Evolutionary conservation across 2,888 invertebrate genomes (phyloP), one percentile per base, ranked within the genome.

Genomic region (Catotricha subobsoleta): DNA sequence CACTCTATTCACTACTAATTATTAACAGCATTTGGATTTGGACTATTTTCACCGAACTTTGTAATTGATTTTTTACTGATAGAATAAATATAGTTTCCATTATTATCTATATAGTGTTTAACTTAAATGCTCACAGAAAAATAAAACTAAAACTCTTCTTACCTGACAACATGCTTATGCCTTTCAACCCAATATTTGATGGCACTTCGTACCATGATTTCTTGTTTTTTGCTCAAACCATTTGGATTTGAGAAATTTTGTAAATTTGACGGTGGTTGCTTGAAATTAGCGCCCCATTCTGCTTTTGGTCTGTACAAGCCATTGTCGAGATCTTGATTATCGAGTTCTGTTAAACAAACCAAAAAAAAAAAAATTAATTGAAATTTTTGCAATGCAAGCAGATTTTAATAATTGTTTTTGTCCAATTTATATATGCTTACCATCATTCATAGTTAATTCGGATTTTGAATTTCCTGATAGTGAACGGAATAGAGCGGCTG

Each of bases 121-220:
- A n/a, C n/a, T n/a, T n/a, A n/a, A n/a, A n/a, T n/a, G n/a, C n/a
- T n/a, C n/a, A n/a, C n/a, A n/a, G n/a, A n/a, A 10, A 13, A 15
- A 3, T 15, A 10, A 30, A 30, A 3, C 13, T 6, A 30, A 7
- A 30, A 31, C 25, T 13, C n/a, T 12, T 51, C 64, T 63, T 56
- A 84, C 86, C 83, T 77, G 33, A 86, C 86, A 41, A 86, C 80
- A 54, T 86, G 86, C 61, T 86, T 87, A 56, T 87, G 86, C 29
- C 86, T 66, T 54, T 87, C 86, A 21, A 87, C 86, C 86, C 86
- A 87, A 54, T 87, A 86, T 53, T 84, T 86, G 51, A 86, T 87
- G 15, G 86, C 83, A 25, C 83, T 84, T 48, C 86, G 68, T 2
- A 86, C 84, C 61, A 86, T 67, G 65, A 83, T 69, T 58, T 86